Percentiles rank a stretch among this genome's conserved stretches.
Conservation (phyloP, 2,797 vertebrate species). For the Vespertilio murinus region DNA sequence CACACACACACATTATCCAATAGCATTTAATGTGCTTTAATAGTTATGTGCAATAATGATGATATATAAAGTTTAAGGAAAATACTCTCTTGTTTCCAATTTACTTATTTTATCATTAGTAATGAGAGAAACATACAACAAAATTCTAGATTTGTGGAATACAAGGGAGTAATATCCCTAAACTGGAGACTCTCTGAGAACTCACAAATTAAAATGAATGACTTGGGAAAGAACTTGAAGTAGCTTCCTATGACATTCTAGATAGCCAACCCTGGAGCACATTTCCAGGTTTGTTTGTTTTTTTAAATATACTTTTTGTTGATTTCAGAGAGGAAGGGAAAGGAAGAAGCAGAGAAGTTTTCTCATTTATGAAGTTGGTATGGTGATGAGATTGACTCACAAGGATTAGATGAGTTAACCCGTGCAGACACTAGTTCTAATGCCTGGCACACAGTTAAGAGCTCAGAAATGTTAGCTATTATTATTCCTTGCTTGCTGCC, state of each 20-base stretch:
- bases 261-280: neutral
- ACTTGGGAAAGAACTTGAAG: neutral
- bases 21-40: neutral
- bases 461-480: neutral
- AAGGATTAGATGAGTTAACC: neutral
- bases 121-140: neutral
- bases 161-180: neutral
- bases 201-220: neutral
- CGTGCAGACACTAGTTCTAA: neutral
- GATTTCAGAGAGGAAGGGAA: too few relatives aligned
- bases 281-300: neutral
- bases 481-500: neutral
- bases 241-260: neutral
- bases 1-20: neutral
- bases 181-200: neutral
- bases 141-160: neutral
- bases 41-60: neutral
- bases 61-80: slow-evolving; percentile 25
- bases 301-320: too few relatives aligned
- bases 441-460: neutral
- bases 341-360: neutral
- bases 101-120: neutral
- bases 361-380: neutral
- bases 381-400: neutral
- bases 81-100: slow-evolving; percentile 9